Percentiles rank a stretch among this genome's conserved stretches.
Evolutionary conservation across 1,140 invertebrate genomes (phyloP).

Genomic region (Chironomus striatipennis): DNA sequence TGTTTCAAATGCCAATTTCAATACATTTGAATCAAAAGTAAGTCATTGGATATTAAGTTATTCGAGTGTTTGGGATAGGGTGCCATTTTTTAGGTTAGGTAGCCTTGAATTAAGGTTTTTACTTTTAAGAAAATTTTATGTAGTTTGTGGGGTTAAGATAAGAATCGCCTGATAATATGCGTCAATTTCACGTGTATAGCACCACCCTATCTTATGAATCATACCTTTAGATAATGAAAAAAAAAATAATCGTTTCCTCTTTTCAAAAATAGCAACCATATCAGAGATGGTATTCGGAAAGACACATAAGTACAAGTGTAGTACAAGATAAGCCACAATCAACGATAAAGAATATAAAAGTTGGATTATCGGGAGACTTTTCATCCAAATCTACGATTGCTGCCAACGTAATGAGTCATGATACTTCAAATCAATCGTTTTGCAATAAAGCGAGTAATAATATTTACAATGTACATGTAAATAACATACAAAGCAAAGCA

Average conservation of each 20-base stretch:
- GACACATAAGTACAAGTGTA: neutral
- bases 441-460: constrained; percentile 9
- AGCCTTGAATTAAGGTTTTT: too few relatives aligned
- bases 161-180: too few relatives aligned
- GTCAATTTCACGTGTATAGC: too few relatives aligned
- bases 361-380: neutral
- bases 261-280: constrained; percentile 1
- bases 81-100: too few relatives aligned
- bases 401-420: neutral
- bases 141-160: too few relatives aligned
- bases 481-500: constrained; percentile 3
- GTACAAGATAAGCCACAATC: neutral
- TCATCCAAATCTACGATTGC: neutral
- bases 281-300: neutral
- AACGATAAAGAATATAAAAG: constrained; percentile 13
- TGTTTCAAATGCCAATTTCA: constrained; percentile 31
- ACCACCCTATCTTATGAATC: too few relatives aligned
- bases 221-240: neutral
- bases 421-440: neutral
- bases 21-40: constrained; percentile 38
- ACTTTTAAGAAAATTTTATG: too few relatives aligned
- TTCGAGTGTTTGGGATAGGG: neutral
- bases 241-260: neutral
- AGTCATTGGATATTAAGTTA: constrained; percentile 4
- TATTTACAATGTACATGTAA: constrained; percentile 14